Evolutionary conservation across 2,113 vertebrate species (phyloP), one percentile per base, ranked within the genome.

Genomic region (Lota lota): DNA sequence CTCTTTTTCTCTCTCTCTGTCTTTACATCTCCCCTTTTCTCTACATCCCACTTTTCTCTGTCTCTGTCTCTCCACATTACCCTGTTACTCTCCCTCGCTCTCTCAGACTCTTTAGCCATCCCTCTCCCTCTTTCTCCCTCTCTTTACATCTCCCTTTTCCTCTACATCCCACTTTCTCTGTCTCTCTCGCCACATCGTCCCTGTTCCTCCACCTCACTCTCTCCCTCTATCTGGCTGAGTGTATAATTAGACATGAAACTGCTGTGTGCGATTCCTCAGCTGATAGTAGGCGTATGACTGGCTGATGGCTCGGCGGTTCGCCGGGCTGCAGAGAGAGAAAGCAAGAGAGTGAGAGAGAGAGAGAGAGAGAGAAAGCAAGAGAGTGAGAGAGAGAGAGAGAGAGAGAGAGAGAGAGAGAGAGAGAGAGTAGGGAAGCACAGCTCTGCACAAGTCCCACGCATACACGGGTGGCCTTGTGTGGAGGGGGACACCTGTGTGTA

Each of bases 171-270:
- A 62, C 63, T 61, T 16, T n/a, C 66, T 72, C 69, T 64, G 63
- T 66, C 70, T 67, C 81, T 72, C 78, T 2, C 28, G 28, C 28
- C 28, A 33, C 28, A 33, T 85, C 82, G 28, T 61, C 67, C 21
- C 64, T 69, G 74, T 68, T 77, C 78, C 69, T 67, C 64, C 56
- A 15, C 67, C 82, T 79, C 80, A 73, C 80, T 76, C 78, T 72
- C 66, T 59, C 68, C 54, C 62, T 59, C 33, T 20, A 51, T 70
- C 64, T 67, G 74, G 77, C 78, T 76, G 70, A 70, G 65, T 86
- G 77, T 88, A 85, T 87, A 88, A 88, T 90, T 90, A 88, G 87
- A 89, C 81, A 85, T 78, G 82, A 85, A 85, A 84, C 79, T 81
- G 86, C 83, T 85, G 86, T 89, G 87, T 89, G 87, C 83, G 82